Conservation (phyloP, 2,113 vertebrate genomes). For the Tyto alba region DNA sequence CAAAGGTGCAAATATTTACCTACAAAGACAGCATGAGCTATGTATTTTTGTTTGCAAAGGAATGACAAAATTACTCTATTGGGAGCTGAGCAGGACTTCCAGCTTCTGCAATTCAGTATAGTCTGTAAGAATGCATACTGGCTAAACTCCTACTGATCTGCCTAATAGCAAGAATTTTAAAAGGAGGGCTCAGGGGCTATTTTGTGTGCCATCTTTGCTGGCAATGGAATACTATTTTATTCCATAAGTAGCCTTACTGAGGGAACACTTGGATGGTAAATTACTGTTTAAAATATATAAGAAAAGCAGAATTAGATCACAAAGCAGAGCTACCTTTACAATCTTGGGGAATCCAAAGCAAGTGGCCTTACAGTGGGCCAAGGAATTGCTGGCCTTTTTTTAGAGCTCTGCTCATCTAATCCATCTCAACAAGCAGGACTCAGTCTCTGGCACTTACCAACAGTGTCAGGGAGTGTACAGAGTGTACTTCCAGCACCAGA, state of each 20-base stretch:
- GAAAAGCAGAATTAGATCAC: not conserved
- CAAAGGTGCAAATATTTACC: not conserved
- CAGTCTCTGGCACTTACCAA: not conserved
- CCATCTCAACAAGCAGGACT: not conserved
- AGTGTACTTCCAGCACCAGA: slow-evolving; percentile 22
- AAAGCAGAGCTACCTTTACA: not conserved
- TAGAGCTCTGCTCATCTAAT: not conserved
- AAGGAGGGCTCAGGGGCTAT: not conserved
- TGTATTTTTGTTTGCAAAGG: not conserved
- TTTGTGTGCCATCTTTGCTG: not conserved
- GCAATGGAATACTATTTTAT: not conserved
- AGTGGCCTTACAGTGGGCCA: not conserved
- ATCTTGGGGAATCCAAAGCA: not conserved
- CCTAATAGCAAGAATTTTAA: not conserved
- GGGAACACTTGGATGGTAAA: not conserved
- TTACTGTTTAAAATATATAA: not conserved
- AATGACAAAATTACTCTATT: not conserved
- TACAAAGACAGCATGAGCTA: not conserved
- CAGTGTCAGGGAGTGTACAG: slow-evolving; percentile 1
- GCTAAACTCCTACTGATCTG: not conserved
- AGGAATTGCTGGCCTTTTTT: not conserved
- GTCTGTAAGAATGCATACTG: not conserved
- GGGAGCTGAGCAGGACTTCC: not conserved
- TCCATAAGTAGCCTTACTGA: not conserved
- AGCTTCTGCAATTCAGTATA: not conserved